Percentiles rank a stretch among this genome's conserved stretches.
Conservation (phyloP, 92 coral and sea anemone species). For the Scolanthus callimorphus region DNA sequence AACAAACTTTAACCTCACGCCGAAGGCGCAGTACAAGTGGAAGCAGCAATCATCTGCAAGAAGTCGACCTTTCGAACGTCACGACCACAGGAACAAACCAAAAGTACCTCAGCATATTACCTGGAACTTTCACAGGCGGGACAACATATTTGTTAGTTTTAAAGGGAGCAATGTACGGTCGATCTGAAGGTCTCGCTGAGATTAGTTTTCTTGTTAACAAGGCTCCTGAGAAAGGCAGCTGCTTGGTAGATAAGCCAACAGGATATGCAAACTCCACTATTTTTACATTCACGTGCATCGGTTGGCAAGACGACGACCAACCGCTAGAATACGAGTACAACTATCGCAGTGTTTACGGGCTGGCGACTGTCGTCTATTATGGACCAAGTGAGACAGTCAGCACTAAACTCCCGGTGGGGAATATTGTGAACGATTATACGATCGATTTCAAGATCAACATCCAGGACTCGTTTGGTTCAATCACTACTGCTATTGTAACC, state of each 20-base stretch:
- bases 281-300: conserved; percentile 26
- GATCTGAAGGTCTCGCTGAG: conserved; percentile 20
- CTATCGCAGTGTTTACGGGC: conserved; percentile 18
- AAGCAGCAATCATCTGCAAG: background rate
- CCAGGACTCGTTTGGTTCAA: conserved; percentile 26
- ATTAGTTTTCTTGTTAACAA: conserved; percentile 18
- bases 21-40: background rate
- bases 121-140: conserved; percentile 29
- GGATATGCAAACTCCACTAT: conserved; percentile 30
- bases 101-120: conserved; percentile 7
- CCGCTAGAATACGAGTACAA: conserved; percentile 37
- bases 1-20: background rate
- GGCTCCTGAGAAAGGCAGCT: conserved; percentile 36
- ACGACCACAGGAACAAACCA: conserved; percentile 9
- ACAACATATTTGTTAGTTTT: conserved; percentile 15
- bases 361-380: conserved; percentile 11
- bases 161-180: conserved; percentile 20
- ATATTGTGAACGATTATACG: conserved; percentile 5
- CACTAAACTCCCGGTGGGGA: conserved; percentile 45
- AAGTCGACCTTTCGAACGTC: conserved; percentile 5
- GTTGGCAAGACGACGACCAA: conserved; percentile 31
- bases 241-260: conserved; percentile 8
- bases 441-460: conserved; percentile 5
- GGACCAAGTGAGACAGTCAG: conserved; percentile 1
- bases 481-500: background rate